These are phyloP conservation scores for Calameuta filiformis DNA, from an alignment of 2,888 invertebrate genomes.

Conservation along the genomic window DNA sequence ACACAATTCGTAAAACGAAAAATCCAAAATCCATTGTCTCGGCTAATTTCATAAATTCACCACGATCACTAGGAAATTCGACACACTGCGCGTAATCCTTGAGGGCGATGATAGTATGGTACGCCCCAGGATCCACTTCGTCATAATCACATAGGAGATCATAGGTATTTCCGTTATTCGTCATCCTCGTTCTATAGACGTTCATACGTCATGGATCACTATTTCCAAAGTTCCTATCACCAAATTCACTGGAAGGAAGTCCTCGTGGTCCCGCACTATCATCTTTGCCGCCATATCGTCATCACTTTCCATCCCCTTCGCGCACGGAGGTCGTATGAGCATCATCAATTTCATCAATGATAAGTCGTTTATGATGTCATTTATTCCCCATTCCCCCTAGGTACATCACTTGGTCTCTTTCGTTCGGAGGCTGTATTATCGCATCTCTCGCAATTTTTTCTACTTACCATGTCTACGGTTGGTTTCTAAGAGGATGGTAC, in stretches of 20 bases:
- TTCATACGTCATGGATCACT: neutral
- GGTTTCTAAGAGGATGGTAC: conserved; percentile 53
- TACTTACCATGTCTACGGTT: conserved; percentile 60
- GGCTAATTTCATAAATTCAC: conserved; percentile 19
- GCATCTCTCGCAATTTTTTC: conserved; percentile 1
- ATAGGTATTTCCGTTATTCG: neutral
- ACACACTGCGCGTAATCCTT: conserved; percentile 30
- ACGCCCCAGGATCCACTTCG: neutral
- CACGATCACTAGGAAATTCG: conserved; percentile 21
- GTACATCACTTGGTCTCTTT: neutral
- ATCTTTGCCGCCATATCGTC: conserved; percentile 10
- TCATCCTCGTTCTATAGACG: neutral
- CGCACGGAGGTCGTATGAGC: neutral
- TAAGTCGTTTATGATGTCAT: neutral
- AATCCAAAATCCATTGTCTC: neutral
- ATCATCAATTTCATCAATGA: neutral
- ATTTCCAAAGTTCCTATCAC: neutral
- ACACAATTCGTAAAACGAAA: conserved; percentile 23
- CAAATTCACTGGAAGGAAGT: neutral
- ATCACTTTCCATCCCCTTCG: conserved; percentile 18
- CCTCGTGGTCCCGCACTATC: neutral
- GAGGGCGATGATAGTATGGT: neutral
- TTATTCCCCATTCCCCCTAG: neutral
- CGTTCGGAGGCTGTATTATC: neutral
- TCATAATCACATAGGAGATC: neutral